These are phyloP conservation scores for Leptura quadrifasciata DNA, from an alignment of 2,888 invertebrate species.

Conservation along the genomic window DNA sequence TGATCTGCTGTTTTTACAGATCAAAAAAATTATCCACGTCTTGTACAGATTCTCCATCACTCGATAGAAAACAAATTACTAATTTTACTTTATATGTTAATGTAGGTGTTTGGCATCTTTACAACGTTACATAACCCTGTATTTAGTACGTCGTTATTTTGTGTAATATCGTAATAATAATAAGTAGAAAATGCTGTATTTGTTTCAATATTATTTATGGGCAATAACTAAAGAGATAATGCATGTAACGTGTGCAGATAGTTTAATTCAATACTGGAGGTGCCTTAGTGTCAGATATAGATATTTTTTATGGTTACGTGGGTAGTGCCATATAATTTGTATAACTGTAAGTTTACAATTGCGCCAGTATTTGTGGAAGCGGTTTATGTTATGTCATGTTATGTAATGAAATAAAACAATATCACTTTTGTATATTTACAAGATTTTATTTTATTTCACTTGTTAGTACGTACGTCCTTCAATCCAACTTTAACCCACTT, in stretches of 20 bases:
- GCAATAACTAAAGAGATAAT: not conserved
- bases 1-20: too few relatives aligned
- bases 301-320: not conserved
- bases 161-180: not conserved
- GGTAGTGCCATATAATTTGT: not conserved
- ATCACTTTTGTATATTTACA: too few relatives aligned
- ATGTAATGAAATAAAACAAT: constrained; percentile 9
- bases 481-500: too few relatives aligned
- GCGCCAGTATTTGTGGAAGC: not conserved
- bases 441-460: too few relatives aligned
- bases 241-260: not conserved
- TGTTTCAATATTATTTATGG: not conserved
- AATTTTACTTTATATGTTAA: not conserved
- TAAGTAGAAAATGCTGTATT: not conserved
- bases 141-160: not conserved
- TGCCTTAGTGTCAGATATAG: not conserved
- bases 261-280: not conserved
- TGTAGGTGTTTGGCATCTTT: not conserved
- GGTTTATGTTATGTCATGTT: not conserved
- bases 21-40: too few relatives aligned
- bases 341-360: not conserved
- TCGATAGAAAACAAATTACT: not conserved
- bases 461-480: too few relatives aligned
- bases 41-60: not conserved
- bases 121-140: not conserved